Conservation (phyloP, 2,888 invertebrate genomes). For the Patella ulyssiponensis region DNA sequence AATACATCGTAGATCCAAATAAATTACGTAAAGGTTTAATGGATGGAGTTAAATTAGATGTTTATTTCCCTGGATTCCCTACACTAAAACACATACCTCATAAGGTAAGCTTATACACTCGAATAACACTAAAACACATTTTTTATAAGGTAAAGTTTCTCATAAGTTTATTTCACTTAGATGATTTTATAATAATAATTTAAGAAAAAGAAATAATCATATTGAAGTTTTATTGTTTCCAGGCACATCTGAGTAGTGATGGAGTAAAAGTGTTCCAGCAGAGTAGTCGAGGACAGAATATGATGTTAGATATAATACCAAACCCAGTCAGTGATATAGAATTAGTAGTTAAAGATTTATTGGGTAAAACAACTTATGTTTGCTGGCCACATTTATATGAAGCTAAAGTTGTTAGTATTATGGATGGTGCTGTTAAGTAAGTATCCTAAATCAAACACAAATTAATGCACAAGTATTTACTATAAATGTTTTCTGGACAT, state of each 20-base stretch:
- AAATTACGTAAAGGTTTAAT: slow-evolving; percentile 81
- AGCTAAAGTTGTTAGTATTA: slow-evolving; percentile 80
- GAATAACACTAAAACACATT: slow-evolving; percentile 83
- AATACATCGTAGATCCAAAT: slow-evolving; percentile 65
- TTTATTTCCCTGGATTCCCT: slow-evolving; percentile 92
- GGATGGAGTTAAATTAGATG: slow-evolving; percentile 79
- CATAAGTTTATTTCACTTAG: no score
- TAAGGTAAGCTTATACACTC: slow-evolving; percentile 75
- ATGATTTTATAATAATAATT: no score
- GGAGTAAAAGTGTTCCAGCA: slow-evolving; percentile 92
- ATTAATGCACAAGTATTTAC: slow-evolving; percentile 10
- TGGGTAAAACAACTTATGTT: slow-evolving; percentile 85
- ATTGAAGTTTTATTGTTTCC: slow-evolving; percentile 35
- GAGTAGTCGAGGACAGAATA: slow-evolving; percentile 84
- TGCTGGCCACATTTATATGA: slow-evolving; percentile 95
- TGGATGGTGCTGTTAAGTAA: slow-evolving; percentile 74
- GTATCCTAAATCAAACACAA: background rate
- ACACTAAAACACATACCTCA: slow-evolving; percentile 89
- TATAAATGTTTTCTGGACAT: background rate
- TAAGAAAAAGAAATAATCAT: no score
- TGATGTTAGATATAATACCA: slow-evolving; percentile 81
- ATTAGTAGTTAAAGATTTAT: slow-evolving; percentile 77
- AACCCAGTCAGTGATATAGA: slow-evolving; percentile 61
- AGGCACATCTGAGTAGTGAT: slow-evolving; percentile 79
- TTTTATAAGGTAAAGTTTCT: slow-evolving; percentile 79